Evolutionary conservation across 35 echinoderm and acorn worm genomes (phyloP).

Genomic region (Apostichopus californicus): DNA sequence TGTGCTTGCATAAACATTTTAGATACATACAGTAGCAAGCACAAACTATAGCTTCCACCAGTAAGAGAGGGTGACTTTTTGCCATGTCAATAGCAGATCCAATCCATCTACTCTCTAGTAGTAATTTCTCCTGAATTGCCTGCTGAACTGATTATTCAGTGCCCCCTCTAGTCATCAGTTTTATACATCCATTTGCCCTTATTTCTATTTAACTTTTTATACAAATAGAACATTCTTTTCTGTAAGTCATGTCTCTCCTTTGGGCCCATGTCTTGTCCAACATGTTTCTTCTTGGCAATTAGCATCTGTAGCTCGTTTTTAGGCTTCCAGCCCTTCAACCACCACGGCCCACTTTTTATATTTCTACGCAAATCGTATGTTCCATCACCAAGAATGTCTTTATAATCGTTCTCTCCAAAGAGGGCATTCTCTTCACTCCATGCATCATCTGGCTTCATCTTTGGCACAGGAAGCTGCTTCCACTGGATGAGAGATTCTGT

Average conservation of each 20-base stretch:
- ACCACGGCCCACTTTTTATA: constrained; percentile 86
- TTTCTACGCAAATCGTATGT: constrained; percentile 76
- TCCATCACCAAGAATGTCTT: constrained; percentile 95
- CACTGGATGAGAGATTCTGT: constrained; percentile 80
- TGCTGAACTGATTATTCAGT: no score
- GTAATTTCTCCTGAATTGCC: no score
- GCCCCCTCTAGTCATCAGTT: constrained; percentile 27
- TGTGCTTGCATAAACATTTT: no score
- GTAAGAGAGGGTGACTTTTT: no score
- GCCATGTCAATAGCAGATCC: no score
- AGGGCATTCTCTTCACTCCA: constrained; percentile 85
- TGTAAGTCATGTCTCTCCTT: constrained; percentile 64
- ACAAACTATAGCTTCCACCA: no score
- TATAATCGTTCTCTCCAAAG: constrained; percentile 99
- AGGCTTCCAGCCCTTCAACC: constrained; percentile 82
- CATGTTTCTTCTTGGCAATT: constrained; percentile 73
- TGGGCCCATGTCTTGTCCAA: constrained; percentile 72
- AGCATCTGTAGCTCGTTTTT: constrained; percentile 80
- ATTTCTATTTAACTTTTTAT: constrained; percentile 84
- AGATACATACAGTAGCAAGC: no score
- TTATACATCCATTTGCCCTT: constrained; percentile 73
- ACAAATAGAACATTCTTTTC: constrained; percentile 86
- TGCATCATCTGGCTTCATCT: constrained; percentile 66
- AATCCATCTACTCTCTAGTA: no score
- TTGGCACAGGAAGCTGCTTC: constrained; percentile 75